A percentile compares a stretch with the other conserved stretches of the same genome.
Evolutionary conservation across 2,888 invertebrate genomes (phyloP).

Genomic region (Sarcophaga variegata): DNA sequence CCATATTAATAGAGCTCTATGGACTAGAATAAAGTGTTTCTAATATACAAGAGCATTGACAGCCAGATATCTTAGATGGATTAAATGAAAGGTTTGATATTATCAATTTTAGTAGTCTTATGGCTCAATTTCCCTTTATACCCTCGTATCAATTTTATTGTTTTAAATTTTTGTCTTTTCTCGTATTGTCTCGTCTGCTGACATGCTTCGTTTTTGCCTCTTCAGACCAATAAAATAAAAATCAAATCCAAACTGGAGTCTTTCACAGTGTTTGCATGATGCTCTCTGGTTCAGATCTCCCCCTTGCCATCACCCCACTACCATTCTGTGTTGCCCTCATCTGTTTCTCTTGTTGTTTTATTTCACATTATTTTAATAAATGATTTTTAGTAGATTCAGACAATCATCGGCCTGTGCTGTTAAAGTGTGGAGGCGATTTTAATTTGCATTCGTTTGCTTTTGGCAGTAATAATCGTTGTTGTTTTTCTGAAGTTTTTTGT

Average conservation of each 20-base stretch:
- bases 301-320: background rate
- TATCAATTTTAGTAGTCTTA: too few relatives aligned
- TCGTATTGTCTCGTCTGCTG: background rate
- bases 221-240: background rate
- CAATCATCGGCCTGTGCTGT: slow-evolving; percentile 58
- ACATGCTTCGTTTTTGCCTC: slow-evolving; percentile 17
- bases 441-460: slow-evolving; percentile 81
- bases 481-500: slow-evolving; percentile 48
- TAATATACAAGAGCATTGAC: too few relatives aligned
- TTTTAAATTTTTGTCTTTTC: slow-evolving; percentile 2
- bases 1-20: too few relatives aligned
- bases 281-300: background rate
- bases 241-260: background rate
- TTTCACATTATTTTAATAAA: slow-evolving; percentile 58
- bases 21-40: too few relatives aligned
- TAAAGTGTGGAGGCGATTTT: slow-evolving; percentile 75
- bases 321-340: too few relatives aligned
- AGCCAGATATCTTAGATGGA: too few relatives aligned
- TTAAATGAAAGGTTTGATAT: too few relatives aligned
- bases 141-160: background rate
- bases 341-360: slow-evolving; percentile 8
- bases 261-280: slow-evolving; percentile 4
- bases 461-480: slow-evolving; percentile 63
- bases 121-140: background rate
- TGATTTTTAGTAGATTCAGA: slow-evolving; percentile 64